A percentile compares a stretch with the other conserved stretches of the same genome.
These are phyloP conservation scores for Phyllostomus hastatus DNA, from an alignment of 2,113 vertebrate genomes.

Conservation along the genomic window DNA sequence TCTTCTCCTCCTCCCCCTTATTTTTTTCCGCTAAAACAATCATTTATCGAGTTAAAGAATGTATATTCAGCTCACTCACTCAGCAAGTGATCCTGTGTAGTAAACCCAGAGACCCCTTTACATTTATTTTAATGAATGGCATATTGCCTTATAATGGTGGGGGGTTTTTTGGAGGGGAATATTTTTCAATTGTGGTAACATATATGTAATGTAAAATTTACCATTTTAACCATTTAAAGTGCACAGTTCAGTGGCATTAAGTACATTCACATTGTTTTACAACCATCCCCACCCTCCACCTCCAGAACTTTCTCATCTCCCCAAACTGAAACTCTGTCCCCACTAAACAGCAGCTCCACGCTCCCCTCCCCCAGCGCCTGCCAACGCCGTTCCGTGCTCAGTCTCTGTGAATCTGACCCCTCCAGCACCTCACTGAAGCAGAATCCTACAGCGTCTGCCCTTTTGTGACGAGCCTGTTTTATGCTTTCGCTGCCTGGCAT, in stretches of 20 bases:
- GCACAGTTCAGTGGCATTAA: not conserved
- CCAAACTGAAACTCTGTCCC: not conserved
- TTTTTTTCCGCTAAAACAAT: not conserved
- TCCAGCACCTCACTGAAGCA: not conserved
- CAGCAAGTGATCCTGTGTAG: not conserved
- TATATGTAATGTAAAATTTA: not conserved
- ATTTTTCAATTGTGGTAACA: not conserved
- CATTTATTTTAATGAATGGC: not conserved
- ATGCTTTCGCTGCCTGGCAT: not conserved
- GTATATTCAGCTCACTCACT: not conserved
- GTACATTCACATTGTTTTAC: not conserved
- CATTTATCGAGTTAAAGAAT: not conserved
- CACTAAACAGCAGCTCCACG: not conserved
- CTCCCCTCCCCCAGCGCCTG: not conserved
- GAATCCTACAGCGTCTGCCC: not conserved
- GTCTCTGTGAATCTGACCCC: not conserved
- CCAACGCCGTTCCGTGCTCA: not conserved
- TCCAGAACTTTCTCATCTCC: not conserved
- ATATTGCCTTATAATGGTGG: not conserved
- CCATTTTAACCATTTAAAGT: not conserved
- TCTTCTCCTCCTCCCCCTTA: too few species aligned
- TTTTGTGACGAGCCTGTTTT: slow-evolving; percentile 22
- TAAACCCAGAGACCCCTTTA: not conserved
- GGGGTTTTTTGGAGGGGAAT: not conserved
- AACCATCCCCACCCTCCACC: not conserved